Evolutionary conservation across 2,888 invertebrate genomes (phyloP).

Genomic region (Ctenicera cuprea): DNA sequence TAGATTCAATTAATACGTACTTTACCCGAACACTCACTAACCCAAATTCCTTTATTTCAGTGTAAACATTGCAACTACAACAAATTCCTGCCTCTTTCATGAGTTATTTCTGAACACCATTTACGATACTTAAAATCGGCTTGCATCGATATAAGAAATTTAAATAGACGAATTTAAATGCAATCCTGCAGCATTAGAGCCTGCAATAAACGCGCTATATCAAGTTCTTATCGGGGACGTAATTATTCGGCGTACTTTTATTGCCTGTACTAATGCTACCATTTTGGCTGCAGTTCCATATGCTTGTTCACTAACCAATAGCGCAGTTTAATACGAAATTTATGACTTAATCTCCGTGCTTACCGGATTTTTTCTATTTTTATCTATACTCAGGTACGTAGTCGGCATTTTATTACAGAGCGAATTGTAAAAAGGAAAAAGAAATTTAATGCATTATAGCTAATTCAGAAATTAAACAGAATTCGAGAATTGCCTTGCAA

Average conservation of each 20-base stretch:
- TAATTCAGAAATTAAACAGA: too few species aligned
- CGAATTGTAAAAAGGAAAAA: too few species aligned
- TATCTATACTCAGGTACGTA: too few species aligned
- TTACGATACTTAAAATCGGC: not conserved
- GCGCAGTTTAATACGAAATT: too few species aligned
- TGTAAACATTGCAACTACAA: not conserved
- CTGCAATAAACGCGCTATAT: not conserved
- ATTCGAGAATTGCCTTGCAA: too few species aligned
- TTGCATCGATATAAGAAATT: not conserved
- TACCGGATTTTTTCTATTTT: too few species aligned
- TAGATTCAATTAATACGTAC: constrained; percentile 33
- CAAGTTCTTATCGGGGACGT: constrained; percentile 18
- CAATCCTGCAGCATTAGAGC: not conserved
- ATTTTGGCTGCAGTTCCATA: not conserved
- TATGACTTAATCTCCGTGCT: too few species aligned
- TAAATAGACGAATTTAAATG: constrained; percentile 5
- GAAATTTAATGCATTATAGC: too few species aligned
- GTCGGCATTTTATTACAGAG: too few species aligned
- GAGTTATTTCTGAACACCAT: not conserved
- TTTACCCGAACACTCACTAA: constrained; percentile 25
- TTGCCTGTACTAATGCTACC: not conserved
- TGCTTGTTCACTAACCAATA: too few species aligned
- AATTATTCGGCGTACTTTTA: constrained; percentile 18
- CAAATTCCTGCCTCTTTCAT: not conserved
- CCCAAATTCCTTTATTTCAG: constrained; percentile 25